These are phyloP conservation scores for Pongo abelii DNA, from an alignment of 2,113 vertebrate species.

Conservation along the genomic window DNA sequence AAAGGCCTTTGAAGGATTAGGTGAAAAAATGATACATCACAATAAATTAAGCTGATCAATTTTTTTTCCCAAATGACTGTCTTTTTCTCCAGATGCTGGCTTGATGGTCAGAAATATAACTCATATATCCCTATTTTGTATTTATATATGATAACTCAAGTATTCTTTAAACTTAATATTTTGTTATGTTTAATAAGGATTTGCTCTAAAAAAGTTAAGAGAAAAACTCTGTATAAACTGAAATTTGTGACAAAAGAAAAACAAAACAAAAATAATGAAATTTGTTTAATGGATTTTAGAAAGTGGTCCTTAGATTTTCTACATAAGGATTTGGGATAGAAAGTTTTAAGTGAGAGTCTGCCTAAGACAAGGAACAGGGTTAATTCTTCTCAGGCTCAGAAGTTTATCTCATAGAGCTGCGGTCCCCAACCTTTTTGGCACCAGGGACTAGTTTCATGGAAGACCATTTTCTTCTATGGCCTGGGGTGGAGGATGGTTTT, in stretches of 20 bases:
- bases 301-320: neutral
- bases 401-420: neutral
- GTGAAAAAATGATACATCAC: neutral
- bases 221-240: neutral
- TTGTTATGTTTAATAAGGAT: neutral
- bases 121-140: neutral
- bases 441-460: too few relatives aligned
- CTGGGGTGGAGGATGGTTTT: too few relatives aligned
- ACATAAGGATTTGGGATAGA: too few relatives aligned
- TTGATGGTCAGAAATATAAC: neutral
- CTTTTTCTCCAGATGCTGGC: neutral
- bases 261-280: neutral
- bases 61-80: neutral
- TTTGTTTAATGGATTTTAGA: neutral
- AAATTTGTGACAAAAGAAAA: neutral
- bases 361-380: neutral
- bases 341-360: neutral
- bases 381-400: neutral
- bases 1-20: constrained; percentile 11
- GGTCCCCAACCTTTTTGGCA: too few relatives aligned
- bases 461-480: too few relatives aligned
- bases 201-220: constrained; percentile 6
- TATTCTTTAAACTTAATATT: neutral
- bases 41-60: neutral
- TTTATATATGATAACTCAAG: neutral